These are phyloP conservation scores for Perizoma affinitatum DNA, from an alignment of 2,888 invertebrate species.

Conservation along the genomic window DNA sequence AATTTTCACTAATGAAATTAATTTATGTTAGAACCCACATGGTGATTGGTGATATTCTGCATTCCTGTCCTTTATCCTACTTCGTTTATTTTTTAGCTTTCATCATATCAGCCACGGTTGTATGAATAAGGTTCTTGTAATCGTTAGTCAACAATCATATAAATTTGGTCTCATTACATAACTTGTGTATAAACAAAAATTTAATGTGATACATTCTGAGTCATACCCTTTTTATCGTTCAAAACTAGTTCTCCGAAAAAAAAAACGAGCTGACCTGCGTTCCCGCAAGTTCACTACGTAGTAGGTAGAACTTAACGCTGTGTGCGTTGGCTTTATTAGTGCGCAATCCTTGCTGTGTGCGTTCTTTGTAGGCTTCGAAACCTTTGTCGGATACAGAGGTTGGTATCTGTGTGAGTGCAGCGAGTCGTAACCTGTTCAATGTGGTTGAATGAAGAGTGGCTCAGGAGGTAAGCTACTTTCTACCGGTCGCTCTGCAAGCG, in stretches of 20 bases:
- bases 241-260: conserved; percentile 70
- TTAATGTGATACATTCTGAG: conserved; percentile 56
- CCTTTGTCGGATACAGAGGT: conserved; percentile 33
- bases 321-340: conserved; percentile 51
- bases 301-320: conserved; percentile 30
- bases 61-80: not conserved
- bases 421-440: conserved; percentile 77
- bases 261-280: conserved; percentile 75
- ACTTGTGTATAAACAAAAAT: conserved; percentile 37
- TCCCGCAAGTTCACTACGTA: conserved; percentile 54
- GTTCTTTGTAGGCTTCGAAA: conserved; percentile 39
- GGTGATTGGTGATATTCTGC: not conserved
- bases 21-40: not conserved
- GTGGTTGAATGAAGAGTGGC: conserved; percentile 80
- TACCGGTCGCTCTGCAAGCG: conserved; percentile 62
- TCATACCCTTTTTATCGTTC: conserved; percentile 72
- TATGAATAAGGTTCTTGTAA: too few species aligned
- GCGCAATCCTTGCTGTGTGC: conserved; percentile 20
- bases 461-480: conserved; percentile 81
- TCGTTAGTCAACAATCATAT: not conserved
- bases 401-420: conserved; percentile 60
- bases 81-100: not conserved
- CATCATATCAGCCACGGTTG: not conserved
- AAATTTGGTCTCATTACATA: conserved; percentile 27
- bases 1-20: not conserved